Evolutionary conservation across 2,888 invertebrate species (phyloP).

Genomic region (Gymnocheta viridis): DNA sequence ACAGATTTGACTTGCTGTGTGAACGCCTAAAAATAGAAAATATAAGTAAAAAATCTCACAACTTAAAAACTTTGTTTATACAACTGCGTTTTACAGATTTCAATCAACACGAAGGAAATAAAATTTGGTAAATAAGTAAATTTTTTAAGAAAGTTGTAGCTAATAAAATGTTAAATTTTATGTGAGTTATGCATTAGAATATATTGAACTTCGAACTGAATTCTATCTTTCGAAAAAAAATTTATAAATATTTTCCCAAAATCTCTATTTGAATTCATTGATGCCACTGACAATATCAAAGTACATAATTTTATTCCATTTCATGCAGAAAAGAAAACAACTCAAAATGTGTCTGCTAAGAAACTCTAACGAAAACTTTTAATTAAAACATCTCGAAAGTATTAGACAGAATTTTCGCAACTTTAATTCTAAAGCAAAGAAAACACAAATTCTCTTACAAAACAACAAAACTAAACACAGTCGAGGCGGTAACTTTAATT

Average conservation of each 20-base stretch:
- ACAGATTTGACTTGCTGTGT: no score
- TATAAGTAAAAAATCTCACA: no score
- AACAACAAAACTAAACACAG: slow-evolving; percentile 17
- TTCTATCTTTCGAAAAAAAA: no score
- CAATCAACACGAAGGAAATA: no score
- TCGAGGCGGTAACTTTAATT: slow-evolving; percentile 49
- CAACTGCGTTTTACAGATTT: no score
- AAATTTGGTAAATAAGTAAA: no score
- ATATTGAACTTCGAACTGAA: not conserved
- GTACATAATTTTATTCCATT: not conserved
- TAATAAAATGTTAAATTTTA: no score
- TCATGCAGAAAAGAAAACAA: slow-evolving; percentile 5
- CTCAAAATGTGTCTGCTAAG: slow-evolving; percentile 9
- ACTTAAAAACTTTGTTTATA: no score
- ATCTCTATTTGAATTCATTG: not conserved
- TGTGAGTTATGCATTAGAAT: not conserved
- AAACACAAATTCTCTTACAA: slow-evolving; percentile 6
- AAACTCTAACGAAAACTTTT: slow-evolving; percentile 42
- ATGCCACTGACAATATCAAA: not conserved
- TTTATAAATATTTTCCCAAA: not conserved
- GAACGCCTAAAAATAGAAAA: no score
- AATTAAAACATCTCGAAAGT: slow-evolving; percentile 53
- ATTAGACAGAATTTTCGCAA: slow-evolving; percentile 32
- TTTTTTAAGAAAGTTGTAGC: no score
- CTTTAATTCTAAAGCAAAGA: slow-evolving; percentile 43